phyloP scores from a whole-genome alignment of 2,888 invertebrate species.

The Acanthosepion pharaonis region DNA sequence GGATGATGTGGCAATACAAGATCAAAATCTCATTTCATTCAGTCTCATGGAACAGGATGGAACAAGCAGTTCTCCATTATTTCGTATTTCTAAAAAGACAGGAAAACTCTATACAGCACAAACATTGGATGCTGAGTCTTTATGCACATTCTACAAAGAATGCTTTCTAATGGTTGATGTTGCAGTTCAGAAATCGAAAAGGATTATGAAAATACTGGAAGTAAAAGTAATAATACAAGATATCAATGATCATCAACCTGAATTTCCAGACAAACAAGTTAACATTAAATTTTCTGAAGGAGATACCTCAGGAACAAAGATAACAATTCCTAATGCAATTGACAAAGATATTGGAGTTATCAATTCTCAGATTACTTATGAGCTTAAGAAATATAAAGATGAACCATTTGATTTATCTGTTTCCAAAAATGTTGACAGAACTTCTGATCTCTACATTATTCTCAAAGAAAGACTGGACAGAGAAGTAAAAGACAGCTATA shows the following conservation, averaged over 20 bases:
- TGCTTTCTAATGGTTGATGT: slow-evolving; percentile 35
- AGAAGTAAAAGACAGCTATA: slow-evolving; percentile 36
- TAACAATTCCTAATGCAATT: slow-evolving; percentile 1
- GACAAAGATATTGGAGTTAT: slow-evolving; percentile 35
- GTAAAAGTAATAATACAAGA: slow-evolving; percentile 42
- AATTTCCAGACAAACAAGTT: slow-evolving; percentile 35
- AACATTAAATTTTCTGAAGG: slow-evolving; percentile 37
- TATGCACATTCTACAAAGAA: background rate
- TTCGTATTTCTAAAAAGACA: background rate
- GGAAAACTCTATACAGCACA: background rate
- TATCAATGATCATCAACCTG: slow-evolving; percentile 38
- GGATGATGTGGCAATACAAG: background rate
- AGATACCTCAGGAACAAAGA: background rate
- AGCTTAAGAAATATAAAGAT: slow-evolving; percentile 35
- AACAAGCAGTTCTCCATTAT: slow-evolving; percentile 1
- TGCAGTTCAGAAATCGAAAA: background rate
- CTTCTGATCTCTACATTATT: background rate
- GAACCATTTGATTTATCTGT: slow-evolving; percentile 35
- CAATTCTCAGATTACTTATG: slow-evolving; percentile 38
- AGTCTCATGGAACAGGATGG: slow-evolving; percentile 23
- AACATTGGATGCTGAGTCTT: background rate
- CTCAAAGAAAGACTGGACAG: slow-evolving; percentile 33
- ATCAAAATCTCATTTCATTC: background rate
- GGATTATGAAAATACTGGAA: slow-evolving; percentile 16
- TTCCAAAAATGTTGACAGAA: background rate